A percentile compares a stretch with the other conserved stretches of the same genome.
Conservation (phyloP, 2,888 invertebrate genomes). For the Belgica antarctica region DNA sequence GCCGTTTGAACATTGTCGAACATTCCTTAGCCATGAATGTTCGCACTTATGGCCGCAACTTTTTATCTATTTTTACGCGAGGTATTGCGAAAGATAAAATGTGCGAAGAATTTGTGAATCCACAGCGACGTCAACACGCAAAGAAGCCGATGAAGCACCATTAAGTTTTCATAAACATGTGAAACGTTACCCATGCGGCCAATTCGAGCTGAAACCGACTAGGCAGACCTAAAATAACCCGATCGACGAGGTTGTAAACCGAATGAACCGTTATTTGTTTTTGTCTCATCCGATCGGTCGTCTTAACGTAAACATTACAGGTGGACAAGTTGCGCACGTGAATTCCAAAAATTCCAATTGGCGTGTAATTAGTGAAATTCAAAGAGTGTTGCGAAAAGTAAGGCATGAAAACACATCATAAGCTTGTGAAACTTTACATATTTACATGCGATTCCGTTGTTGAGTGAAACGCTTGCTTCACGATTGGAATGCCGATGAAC, state of each 20-base stretch:
- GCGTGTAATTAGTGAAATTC: slow-evolving; percentile 6
- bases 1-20: background rate
- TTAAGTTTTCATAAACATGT: background rate
- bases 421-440: slow-evolving; percentile 15
- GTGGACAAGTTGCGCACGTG: background rate
- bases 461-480: background rate
- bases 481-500: background rate
- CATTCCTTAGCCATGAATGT: slow-evolving; percentile 8
- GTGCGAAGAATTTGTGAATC: background rate
- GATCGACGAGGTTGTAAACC: too few relatives aligned
- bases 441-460: background rate
- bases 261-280: too few relatives aligned
- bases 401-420: background rate
- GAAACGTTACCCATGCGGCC: background rate
- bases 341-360: background rate
- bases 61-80: background rate
- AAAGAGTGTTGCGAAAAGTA: slow-evolving; percentile 1
- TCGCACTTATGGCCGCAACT: slow-evolving; percentile 1
- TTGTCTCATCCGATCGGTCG: background rate
- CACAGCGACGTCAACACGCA: background rate
- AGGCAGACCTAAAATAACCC: too few relatives aligned
- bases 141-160: background rate
- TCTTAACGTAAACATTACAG: background rate
- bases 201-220: too few relatives aligned
- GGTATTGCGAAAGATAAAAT: background rate